Base-by-base conservation (phyloP, 2,888 invertebrate species). In the Campoplex capitator region DNA sequence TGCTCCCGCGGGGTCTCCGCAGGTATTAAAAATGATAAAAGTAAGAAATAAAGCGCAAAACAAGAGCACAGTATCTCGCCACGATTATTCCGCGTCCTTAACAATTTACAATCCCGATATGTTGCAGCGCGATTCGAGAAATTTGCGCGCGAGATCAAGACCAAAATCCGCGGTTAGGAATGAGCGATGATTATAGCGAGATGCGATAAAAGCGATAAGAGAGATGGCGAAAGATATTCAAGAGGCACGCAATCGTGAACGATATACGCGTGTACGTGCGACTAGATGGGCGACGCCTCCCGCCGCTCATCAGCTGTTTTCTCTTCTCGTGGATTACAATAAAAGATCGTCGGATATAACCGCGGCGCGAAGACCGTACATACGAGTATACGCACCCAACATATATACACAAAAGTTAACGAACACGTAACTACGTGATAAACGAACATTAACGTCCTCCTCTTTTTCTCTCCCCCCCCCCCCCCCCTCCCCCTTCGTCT, bases 391-490 rank as follows among this genome's bases (percentile, higher is more conserved):
- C 62, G 77, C 76, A 70, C 83, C 1, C 38, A 38, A 6, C 3
- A 38, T 4, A 38, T 38, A 23, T 23, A 13, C 35, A 71, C 51
- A 82, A 71, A 70, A 77, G 77, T 54, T 77, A 73, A 51, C 45
- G 75, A 35, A 32, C 71, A 45, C 56, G 28, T 32, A 35, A 79
- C 84, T 88, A 82, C 87, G 88, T 86, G 82, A 90, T 80, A 73
- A 87, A 85, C 86, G 82, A 83, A 77, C 87, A 89, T 89, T 89
- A 88, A 81, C 73, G 77, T 45, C 85, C 80, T 77, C 68, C 73
- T 70, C 74, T 54, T 84, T 78, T n/a, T n/a, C n/a, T n/a, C n/a
- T n/a, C n/a, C n/a, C 42, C 67, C 67, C 23, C 9, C 4, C 18
- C n/a, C 8, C 54, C 73, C 48, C 83, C 65, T 51, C 54, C 1